Evolutionary conservation across 2,113 vertebrate species (phyloP).

Genomic region (Laterallus jamaicensis): DNA sequence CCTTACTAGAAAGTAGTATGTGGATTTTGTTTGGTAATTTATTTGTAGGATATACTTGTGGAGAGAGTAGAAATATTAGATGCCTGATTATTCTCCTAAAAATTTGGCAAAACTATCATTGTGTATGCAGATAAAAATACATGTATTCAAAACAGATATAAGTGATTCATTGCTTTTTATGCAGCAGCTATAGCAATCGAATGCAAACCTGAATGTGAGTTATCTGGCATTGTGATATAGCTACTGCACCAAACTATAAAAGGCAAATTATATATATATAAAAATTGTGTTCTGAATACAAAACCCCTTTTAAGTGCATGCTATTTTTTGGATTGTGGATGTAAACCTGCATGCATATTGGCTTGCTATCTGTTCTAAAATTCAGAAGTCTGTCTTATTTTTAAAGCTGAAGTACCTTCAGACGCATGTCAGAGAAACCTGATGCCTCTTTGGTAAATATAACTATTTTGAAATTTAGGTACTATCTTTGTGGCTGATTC

Average conservation of each 20-base stretch:
- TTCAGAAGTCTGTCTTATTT: background rate
- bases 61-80: background rate
- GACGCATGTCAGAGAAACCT: background rate
- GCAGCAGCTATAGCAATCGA: background rate
- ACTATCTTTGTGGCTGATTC: background rate
- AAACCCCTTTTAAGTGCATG: fast-evolving
- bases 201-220: background rate
- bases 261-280: background rate
- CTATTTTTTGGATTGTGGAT: background rate
- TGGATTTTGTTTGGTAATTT: background rate
- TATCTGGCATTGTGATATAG: background rate
- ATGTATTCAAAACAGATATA: background rate
- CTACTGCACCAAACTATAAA: background rate
- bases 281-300: background rate
- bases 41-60: background rate
- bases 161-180: background rate
- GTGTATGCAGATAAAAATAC: background rate
- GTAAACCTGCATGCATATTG: fast-evolving
- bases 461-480: background rate
- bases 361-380: background rate
- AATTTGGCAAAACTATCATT: background rate
- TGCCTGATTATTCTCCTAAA: background rate
- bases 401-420: background rate
- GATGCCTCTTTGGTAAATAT: background rate
- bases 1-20: background rate